Evolutionary conservation across 2,888 invertebrate genomes (phyloP), one percentile per base, ranked within the genome.

Genomic region (Hoplodrina blanda): DNA sequence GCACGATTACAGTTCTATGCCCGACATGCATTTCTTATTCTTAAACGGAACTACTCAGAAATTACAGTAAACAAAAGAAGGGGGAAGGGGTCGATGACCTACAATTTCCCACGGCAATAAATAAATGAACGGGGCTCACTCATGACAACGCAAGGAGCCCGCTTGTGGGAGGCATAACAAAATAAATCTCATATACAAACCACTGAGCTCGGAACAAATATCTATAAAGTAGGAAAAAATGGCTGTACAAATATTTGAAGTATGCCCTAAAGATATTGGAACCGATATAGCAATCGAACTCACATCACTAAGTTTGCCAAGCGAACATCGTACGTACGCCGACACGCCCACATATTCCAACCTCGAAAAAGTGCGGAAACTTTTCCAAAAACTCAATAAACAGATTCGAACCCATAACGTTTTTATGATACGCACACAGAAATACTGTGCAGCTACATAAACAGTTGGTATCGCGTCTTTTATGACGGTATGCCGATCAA

Each of bases 391-490:
- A 64, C 62, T 69, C 69, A 84, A 82, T 86, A 84, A 78, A 86
- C 76, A 80, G 66, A 78, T 80, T 80, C 61, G 65, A 78, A 75
- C 55, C 72, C 69, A 82, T 85, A 80, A 78, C 74, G 60, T 71
- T 80, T 84, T 86, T 84, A 84, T 69, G 65, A 62, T 78, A 71
- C 65, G 64, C 83, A 62, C 75, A 79, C 76, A 80, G 80, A 81
- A 84, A 86, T 83, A 85, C 83, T 81, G 80, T 81, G 81, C 69
- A 79, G 87, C 85, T 79, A 88, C 89, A 91, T 89, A 88, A 89
- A 88, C 86, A 89, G 87, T 87, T 88, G 90, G 91, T 92, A 93
- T 91, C 92, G 83, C 85, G 77, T 84, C 81, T 89, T 93, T 94
- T 94, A 94, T 91, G 91, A 87, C 86, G 83, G 87, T 88, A 89